A percentile compares a stretch with the other conserved stretches of the same genome.
Conservation (phyloP, 2,797 vertebrate genomes). For the Cuculus canorus region DNA sequence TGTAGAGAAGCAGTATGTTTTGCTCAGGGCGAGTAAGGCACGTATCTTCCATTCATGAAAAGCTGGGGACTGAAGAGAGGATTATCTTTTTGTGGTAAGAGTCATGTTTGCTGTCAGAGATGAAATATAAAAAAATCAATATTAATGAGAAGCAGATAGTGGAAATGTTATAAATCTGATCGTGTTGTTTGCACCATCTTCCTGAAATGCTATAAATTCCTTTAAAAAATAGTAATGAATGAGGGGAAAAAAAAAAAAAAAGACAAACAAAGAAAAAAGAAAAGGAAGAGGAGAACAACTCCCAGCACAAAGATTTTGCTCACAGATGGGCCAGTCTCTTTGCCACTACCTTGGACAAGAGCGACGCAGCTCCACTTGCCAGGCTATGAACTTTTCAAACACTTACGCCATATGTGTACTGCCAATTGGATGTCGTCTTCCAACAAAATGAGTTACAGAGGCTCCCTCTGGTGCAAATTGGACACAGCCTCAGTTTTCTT, state of each 20-base stretch:
- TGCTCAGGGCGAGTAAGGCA: background rate
- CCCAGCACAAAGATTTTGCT: background rate
- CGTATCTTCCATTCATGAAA: background rate
- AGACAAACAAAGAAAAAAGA: background rate
- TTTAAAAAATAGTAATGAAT: background rate
- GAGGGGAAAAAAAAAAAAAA: too few species aligned
- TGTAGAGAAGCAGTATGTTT: background rate
- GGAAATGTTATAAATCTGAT: slow-evolving; percentile 11
- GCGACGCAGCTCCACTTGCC: background rate
- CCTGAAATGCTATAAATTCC: background rate
- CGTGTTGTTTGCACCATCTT: background rate
- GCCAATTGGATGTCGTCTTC: background rate
- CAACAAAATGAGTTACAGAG: slow-evolving; percentile 25
- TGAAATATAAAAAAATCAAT: slow-evolving; percentile 40
- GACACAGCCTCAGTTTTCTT: slow-evolving; percentile 8
- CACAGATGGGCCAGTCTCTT: slow-evolving; percentile 41
- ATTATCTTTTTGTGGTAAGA: background rate
- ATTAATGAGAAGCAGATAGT: slow-evolving; percentile 51
- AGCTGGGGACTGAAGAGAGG: background rate
- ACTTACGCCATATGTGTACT: background rate
- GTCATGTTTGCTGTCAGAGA: background rate
- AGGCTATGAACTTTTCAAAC: slow-evolving; percentile 40
- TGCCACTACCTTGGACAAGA: background rate
- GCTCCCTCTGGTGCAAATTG: slow-evolving; percentile 35
- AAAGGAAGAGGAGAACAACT: background rate